A percentile compares a stretch with the other conserved stretches of the same genome.
Conservation (phyloP, 2,888 invertebrate genomes). For the Lasioglossum lativentre region DNA sequence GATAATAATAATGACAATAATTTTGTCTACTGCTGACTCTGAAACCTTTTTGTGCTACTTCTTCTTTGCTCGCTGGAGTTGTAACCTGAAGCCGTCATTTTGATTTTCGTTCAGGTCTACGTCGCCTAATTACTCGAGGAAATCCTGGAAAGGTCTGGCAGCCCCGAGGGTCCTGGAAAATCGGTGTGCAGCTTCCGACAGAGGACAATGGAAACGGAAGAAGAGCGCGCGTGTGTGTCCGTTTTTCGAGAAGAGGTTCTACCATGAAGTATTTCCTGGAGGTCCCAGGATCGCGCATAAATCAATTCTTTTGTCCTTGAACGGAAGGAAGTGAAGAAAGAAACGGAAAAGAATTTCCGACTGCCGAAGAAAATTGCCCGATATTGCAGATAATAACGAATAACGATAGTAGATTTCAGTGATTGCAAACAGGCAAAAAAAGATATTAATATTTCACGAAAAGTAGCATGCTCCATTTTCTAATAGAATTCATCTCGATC, state of each 20-base stretch:
- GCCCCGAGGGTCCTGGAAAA: constrained; percentile 24
- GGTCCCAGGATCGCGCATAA: background rate
- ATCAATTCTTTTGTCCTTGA: background rate
- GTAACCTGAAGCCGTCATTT: background rate
- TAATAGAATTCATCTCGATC: background rate
- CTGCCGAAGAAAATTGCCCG: background rate
- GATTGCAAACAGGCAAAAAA: no score
- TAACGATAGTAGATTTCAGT: no score
- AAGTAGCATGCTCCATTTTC: background rate
- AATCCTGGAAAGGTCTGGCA: constrained; percentile 4
- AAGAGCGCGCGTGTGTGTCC: constrained; percentile 3
- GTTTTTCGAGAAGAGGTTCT: background rate
- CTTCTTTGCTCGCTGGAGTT: background rate
- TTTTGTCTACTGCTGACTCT: no score
- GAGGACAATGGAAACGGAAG: constrained; percentile 25
- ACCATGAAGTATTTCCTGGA: background rate
- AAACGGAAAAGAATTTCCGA: no score
- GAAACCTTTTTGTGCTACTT: no score
- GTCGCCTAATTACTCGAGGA: constrained; percentile 22
- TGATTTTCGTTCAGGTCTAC: constrained; percentile 22
- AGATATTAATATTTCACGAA: background rate
- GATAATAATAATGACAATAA: no score
- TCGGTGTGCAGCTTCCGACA: constrained; percentile 14
- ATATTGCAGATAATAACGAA: background rate
- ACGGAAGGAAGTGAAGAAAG: no score